phyloP scores from a whole-genome alignment of 2,888 invertebrate species.

The Drosophila cracens region DNA sequence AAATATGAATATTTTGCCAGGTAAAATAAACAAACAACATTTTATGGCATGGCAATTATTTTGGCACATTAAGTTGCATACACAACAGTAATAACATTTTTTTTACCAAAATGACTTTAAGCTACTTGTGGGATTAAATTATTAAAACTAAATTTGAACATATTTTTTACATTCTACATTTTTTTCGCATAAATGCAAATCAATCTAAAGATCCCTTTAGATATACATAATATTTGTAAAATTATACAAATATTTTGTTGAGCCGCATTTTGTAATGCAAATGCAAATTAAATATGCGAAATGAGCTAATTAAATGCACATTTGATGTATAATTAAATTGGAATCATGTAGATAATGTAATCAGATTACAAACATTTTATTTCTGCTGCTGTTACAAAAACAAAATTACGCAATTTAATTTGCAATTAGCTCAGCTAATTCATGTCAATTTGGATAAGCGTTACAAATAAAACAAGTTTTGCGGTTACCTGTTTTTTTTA shows the following conservation, averaged over 20 bases:
- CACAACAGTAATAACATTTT: slow-evolving; percentile 1
- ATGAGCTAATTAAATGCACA: slow-evolving; percentile 14
- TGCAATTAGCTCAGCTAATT: slow-evolving; percentile 67
- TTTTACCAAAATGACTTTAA: background rate
- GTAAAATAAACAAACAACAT: slow-evolving; percentile 34
- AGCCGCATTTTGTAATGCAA: background rate
- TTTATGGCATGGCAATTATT: slow-evolving; percentile 41
- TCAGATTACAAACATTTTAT: slow-evolving; percentile 42
- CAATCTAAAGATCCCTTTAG: background rate
- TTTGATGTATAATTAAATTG: slow-evolving; percentile 46
- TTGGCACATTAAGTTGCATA: slow-evolving; percentile 26
- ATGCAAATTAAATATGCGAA: slow-evolving; percentile 3
- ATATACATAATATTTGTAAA: background rate
- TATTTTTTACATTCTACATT: background rate
- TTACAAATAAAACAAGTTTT: slow-evolving; percentile 8
- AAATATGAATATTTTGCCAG: slow-evolving; percentile 10
- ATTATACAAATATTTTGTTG: slow-evolving; percentile 10
- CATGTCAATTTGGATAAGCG: slow-evolving; percentile 53
- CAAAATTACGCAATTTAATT: slow-evolving; percentile 68
- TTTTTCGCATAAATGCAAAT: background rate
- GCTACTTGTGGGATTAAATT: background rate
- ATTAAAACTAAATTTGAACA: background rate
- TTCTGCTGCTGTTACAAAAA: slow-evolving; percentile 29
- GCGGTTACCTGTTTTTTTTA: slow-evolving; percentile 24
- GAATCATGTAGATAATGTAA: slow-evolving; percentile 43